phyloP scores from a whole-genome alignment of 2,888 invertebrate genomes.

The Lepidocyrtoides sp. region DNA sequence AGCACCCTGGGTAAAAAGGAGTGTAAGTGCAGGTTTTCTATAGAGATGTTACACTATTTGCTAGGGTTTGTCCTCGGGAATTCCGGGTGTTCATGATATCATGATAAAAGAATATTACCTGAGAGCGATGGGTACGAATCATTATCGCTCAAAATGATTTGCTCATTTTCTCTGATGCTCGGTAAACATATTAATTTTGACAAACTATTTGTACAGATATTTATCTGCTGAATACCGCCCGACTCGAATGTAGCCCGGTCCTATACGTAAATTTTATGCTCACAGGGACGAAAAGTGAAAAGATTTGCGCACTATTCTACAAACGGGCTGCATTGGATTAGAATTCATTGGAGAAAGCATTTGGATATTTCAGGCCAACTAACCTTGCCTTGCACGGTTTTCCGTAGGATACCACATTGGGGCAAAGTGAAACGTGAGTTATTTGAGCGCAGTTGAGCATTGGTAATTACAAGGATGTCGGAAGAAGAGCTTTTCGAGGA shows the following conservation, averaged over 20 bases:
- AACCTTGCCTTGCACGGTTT: no score
- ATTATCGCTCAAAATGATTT: slow-evolving; percentile 64
- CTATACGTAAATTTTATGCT: no score
- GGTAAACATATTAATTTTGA: slow-evolving; percentile 15
- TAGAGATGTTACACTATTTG: slow-evolving; percentile 61
- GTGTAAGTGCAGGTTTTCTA: slow-evolving; percentile 46
- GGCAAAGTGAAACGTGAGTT: background rate
- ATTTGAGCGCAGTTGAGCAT: background rate
- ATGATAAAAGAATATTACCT: slow-evolving; percentile 72
- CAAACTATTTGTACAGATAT: background rate
- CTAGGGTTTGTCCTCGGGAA: slow-evolving; percentile 27
- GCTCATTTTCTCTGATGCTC: slow-evolving; percentile 31
- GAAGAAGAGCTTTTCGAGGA: slow-evolving; percentile 5
- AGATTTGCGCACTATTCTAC: no score
- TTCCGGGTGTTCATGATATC: slow-evolving; percentile 64
- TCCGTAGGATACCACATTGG: no score
- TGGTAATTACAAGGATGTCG: slow-evolving; percentile 39
- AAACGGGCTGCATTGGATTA: no score
- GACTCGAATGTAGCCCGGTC: no score
- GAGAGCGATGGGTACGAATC: slow-evolving; percentile 11
- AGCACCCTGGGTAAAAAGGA: background rate
- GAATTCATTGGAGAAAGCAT: no score
- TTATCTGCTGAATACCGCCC: background rate
- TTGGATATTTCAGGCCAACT: no score
- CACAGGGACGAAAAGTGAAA: no score